Evolutionary conservation across 2,113 vertebrate genomes (phyloP), one percentile per base, ranked within the genome.

Genomic region (Pseudorhombus dupliciocellatus): DNA sequence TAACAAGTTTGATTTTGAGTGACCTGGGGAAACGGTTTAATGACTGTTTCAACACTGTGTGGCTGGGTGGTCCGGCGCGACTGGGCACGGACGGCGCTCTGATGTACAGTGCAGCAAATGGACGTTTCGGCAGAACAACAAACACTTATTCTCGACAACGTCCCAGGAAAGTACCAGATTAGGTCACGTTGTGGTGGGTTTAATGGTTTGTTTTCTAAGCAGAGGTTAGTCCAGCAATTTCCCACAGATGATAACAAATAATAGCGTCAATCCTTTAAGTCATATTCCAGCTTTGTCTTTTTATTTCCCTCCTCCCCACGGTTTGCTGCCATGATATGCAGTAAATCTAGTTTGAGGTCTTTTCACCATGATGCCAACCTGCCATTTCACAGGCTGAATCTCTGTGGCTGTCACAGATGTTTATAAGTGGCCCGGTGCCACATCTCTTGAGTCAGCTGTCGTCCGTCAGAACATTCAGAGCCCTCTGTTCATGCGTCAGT

Each of bases 1-100:
- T 91, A 92, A 93, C 90, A 90, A 84, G 87, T 87, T 77, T 87
- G 87, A 91, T 91, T 84, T 69, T 77, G 91, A 91, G 69, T 92
- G 92, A 93, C 93, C 91, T 86, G 80, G 81, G 91, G 91, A 94
- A 92, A 90, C 59, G 51, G 67, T 92, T 92, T 92, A 92, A 93
- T 93, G 90, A 65, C 86, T 74, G 83, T 89, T 91, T 91, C 89
- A 84, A 79, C 84, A 77, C 79, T 22, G 56, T 4, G 85, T 70
- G 90, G 79, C 90, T 93, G 93, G 93, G 93, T 92, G 92, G 93
- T 94, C 92, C 60, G 25, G 79, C 56, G 71, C 15, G 70, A 84
- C 87, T 55, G 87, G 85, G 84, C 87, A 85, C 58, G 84, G 80
- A 85, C 65, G 7, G 78, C 70, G 61, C 85, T 79, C 85, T 87